Percentiles rank a stretch among this genome's conserved stretches.
phyloP scores from a whole-genome alignment of 2,113 vertebrate species.

The Clarias macrocephalus region DNA sequence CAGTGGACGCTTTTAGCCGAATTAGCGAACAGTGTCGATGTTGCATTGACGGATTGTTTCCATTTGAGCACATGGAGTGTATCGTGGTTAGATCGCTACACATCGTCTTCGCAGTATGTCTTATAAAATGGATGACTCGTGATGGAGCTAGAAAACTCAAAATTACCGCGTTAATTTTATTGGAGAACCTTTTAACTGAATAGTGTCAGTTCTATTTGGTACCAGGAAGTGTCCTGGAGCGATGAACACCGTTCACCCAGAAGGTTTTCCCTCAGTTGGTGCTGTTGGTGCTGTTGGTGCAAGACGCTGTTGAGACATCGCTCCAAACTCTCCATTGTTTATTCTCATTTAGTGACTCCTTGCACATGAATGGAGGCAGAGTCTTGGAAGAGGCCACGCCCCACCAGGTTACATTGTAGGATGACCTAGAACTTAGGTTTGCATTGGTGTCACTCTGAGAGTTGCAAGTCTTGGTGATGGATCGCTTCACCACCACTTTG shows the following conservation, averaged over 20 bases:
- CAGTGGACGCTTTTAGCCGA: background rate
- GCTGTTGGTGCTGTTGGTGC: background rate
- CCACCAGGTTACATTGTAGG: background rate
- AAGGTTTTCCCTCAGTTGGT: background rate
- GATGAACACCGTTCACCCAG: background rate
- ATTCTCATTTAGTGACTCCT: background rate
- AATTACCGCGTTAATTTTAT: background rate
- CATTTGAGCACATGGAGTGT: background rate
- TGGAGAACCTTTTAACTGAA: background rate
- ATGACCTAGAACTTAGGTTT: background rate
- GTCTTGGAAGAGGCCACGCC: background rate
- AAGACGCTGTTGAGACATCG: background rate
- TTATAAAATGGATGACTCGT: background rate
- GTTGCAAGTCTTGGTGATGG: background rate
- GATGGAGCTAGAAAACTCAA: background rate
- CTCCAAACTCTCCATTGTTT: background rate
- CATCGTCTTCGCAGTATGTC: background rate
- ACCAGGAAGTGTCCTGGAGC: background rate
- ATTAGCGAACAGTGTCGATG: background rate
- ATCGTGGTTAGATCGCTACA: background rate
- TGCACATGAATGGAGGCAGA: background rate
- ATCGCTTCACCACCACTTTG: background rate
- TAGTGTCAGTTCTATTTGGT: background rate
- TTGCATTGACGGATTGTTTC: background rate
- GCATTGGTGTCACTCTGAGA: background rate